Percentiles rank a stretch among this genome's conserved stretches.
These are phyloP conservation scores for Cheilosia impressa DNA, from an alignment of 2,888 invertebrate species.

Conservation along the genomic window DNA sequence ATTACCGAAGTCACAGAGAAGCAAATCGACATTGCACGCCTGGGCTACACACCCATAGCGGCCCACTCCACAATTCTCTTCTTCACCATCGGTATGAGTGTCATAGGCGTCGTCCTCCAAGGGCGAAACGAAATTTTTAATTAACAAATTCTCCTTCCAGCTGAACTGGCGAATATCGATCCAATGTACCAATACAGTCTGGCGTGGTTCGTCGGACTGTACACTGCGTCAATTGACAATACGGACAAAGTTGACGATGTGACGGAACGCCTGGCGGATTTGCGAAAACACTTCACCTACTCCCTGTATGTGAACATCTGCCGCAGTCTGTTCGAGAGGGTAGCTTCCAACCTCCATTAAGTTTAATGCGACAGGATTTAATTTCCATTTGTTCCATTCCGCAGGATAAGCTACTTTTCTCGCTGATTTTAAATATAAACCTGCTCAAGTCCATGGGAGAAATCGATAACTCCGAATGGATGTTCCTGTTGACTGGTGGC, in stretches of 20 bases:
- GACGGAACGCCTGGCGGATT: constrained; percentile 88
- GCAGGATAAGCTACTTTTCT: constrained; percentile 95
- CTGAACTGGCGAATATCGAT: constrained; percentile 94
- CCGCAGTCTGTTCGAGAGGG: constrained; percentile 96
- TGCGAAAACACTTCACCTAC: constrained; percentile 93
- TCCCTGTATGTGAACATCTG: constrained; percentile 96
- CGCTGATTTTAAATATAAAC: constrained; percentile 90
- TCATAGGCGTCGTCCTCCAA: not conserved
- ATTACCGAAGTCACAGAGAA: constrained; percentile 95
- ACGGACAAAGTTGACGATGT: constrained; percentile 94
- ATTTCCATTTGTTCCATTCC: constrained; percentile 31
- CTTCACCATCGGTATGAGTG: constrained; percentile 91
- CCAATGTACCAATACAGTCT: constrained; percentile 99
- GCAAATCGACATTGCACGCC: constrained; percentile 93
- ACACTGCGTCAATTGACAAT: constrained; percentile 93
- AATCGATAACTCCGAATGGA: constrained; percentile 88
- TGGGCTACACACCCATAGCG: constrained; percentile 95
- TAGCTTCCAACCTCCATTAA: constrained; percentile 80
- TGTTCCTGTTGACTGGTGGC: constrained; percentile 95
- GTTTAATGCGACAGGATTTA: constrained; percentile 45
- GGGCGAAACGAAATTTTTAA: constrained; percentile 21
- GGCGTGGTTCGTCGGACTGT: constrained; percentile 96
- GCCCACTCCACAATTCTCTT: constrained; percentile 95
- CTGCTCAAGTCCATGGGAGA: constrained; percentile 87
- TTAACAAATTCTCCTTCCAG: constrained; percentile 82